Percentiles rank a stretch among this genome's conserved stretches.
Evolutionary conservation across 2,797 vertebrate genomes (phyloP).

Genomic region (Vultur gryphus): DNA sequence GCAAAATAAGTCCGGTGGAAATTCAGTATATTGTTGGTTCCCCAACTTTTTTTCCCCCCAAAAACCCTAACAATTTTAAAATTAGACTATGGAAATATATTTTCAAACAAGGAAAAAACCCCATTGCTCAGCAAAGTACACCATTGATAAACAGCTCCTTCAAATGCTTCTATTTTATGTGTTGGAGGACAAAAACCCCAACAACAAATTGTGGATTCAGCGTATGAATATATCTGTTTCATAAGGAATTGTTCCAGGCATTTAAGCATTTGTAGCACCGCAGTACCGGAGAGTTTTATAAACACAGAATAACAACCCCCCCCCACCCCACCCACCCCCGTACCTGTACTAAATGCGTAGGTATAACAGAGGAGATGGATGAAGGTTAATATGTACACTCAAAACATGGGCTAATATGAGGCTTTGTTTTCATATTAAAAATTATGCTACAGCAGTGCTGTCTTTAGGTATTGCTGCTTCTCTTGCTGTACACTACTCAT

Average conservation of each 20-base stretch:
- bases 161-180: neutral
- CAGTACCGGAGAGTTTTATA: neutral
- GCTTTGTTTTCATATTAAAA: neutral
- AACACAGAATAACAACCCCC: neutral
- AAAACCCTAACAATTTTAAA: neutral
- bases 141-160: neutral
- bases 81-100: neutral
- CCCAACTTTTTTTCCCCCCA: neutral
- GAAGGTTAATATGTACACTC: neutral
- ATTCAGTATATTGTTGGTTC: neutral
- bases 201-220: neutral
- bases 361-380: neutral
- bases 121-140: neutral
- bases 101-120: neutral
- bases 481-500: neutral
- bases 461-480: neutral
- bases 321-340: rapidly evolving
- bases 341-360: neutral
- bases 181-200: neutral
- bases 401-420: neutral
- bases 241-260: neutral
- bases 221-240: neutral
- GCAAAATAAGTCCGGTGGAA: neutral
- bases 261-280: neutral
- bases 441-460: neutral